Base-by-base conservation (phyloP, 2,888 invertebrate genomes). In the Aporophyla lueneburgensis region DNA sequence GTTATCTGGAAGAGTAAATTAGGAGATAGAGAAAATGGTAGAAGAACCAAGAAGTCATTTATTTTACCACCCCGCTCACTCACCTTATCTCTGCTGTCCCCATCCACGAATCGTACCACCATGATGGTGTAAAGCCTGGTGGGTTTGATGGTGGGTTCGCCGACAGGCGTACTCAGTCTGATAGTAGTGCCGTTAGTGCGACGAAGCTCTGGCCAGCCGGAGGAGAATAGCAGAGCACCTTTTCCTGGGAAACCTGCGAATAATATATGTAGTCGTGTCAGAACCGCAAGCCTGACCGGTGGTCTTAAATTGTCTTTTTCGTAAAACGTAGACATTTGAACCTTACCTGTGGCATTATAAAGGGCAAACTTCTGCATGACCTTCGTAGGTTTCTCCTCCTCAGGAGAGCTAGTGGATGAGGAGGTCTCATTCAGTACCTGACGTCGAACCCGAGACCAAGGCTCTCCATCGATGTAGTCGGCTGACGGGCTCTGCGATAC, bases 271-370 rank as follows among this genome's bases (percentile, higher is more conserved):
- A 7, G 0, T 24, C n/a, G 5, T 16, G 27, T 73, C 21, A 68
- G 21, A 58, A 46, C 12, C 6, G 21, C 21, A 46, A 24, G 14
- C 12, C 5, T 5, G 21, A 40, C 12, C n/a, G 6, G 5, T 24
- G 14, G 14, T 51, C n/a, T 74, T 19, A 16, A 19, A 46, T 27
- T 49, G 14, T 49, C 5, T 51, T 54, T 43, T 16, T 43, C 21
- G 5, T 27, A 71, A 9, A 54, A 7, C 27, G 54, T 19, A 5
- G 24, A 67, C 10, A 12, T 19, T 54, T 12, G 10, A 69, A 53
- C 24, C 67, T 71, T 86, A 97, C 97, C 97, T 65, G 96, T 96
- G 66, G 97, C 97, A 74, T 96, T 95, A 84, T 97, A 97, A 9
- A 97, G 93, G 5, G 97, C 96, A 75, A 94, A 96, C 62, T 94